phyloP scores from a whole-genome alignment of 2,888 invertebrate species.

The Campoletis raptor region DNA sequence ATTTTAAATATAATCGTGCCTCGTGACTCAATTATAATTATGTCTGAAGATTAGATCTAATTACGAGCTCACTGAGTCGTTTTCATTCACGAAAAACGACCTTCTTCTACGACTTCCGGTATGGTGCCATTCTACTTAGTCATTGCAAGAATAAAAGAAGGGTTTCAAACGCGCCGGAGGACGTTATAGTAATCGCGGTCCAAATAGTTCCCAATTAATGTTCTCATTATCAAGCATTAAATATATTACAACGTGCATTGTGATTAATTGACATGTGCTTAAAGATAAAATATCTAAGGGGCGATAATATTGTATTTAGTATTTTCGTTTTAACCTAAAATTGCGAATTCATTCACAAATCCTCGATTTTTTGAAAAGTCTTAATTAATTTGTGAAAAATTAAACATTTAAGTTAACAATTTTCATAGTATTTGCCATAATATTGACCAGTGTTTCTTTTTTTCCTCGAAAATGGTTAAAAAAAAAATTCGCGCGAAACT shows the following conservation, averaged over 20 bases:
- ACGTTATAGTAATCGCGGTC: background rate
- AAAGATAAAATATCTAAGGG: background rate
- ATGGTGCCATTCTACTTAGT: background rate
- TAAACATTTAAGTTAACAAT: background rate
- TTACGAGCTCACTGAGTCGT: background rate
- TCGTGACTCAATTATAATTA: background rate
- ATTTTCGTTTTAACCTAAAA: background rate
- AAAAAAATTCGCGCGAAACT: background rate
- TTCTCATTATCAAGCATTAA: background rate
- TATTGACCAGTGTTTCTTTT: background rate
- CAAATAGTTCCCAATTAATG: background rate
- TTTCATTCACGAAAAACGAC: conserved; percentile 8
- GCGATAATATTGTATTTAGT: background rate
- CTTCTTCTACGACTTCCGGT: conserved; percentile 9
- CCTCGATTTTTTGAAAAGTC: background rate
- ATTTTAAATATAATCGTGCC: background rate
- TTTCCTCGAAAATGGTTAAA: background rate
- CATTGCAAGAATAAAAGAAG: background rate
- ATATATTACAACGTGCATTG: background rate
- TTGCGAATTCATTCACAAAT: background rate
- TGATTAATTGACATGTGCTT: background rate
- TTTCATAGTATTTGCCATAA: background rate
- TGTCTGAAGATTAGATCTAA: background rate
- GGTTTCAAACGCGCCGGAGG: background rate
- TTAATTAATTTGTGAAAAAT: background rate